These are phyloP conservation scores for Drosophila punjabiensis DNA, from an alignment of 1,140 invertebrate species.

Conservation along the genomic window DNA sequence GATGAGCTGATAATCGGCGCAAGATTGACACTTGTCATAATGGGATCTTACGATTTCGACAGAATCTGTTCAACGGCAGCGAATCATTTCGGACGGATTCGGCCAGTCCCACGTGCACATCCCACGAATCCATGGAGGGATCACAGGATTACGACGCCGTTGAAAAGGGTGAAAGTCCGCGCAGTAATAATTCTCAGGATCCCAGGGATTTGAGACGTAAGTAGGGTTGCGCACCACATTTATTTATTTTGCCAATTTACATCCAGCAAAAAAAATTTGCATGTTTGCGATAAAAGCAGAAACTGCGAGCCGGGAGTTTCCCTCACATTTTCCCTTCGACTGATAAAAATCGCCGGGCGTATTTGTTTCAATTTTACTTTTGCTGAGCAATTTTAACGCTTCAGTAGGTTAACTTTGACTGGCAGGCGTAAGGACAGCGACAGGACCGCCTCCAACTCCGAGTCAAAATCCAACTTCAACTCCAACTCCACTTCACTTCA, in stretches of 20 bases:
- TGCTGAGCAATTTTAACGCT: conserved; percentile 81
- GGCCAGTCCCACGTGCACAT: conserved; percentile 85
- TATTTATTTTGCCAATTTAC: conserved; percentile 74
- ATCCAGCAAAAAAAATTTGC: conserved; percentile 64
- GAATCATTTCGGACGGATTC: conserved; percentile 85
- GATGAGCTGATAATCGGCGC: conserved; percentile 44
- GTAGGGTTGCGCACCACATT: conserved; percentile 52
- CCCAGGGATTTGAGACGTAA: conserved; percentile 85
- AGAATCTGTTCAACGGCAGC: conserved; percentile 85
- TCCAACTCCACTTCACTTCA: conserved; percentile 13
- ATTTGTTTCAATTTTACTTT: conserved; percentile 82
- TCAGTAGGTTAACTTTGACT: conserved; percentile 81
- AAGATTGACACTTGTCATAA: conserved; percentile 79
- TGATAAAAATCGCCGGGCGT: conserved; percentile 73
- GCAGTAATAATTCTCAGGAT: conserved; percentile 85
- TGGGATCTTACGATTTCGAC: conserved; percentile 56
- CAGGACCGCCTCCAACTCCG: conserved; percentile 17
- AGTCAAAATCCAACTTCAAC: background rate
- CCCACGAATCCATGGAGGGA: conserved; percentile 85
- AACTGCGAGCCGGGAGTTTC: conserved; percentile 28
- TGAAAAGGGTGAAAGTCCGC: conserved; percentile 85
- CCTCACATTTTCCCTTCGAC: conserved; percentile 22
- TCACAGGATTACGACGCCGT: conserved; percentile 85
- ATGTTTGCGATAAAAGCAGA: conserved; percentile 62
- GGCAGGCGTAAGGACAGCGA: conserved; percentile 59